Percentiles rank a stretch among this genome's conserved stretches.
phyloP scores from a whole-genome alignment of 2,113 vertebrate genomes.

The Pterocles burchelli region DNA sequence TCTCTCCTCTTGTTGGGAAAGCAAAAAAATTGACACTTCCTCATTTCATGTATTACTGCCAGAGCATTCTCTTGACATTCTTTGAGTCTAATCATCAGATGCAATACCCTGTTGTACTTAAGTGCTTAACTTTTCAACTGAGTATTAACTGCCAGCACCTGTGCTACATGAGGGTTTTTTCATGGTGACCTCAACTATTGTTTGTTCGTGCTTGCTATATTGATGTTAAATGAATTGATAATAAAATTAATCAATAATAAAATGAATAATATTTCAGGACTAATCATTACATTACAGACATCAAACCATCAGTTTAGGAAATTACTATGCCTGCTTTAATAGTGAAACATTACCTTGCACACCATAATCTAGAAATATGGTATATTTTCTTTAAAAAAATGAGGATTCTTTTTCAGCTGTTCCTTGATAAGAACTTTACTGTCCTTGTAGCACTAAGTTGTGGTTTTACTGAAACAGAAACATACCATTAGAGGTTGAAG shows the following conservation, averaged over 20 bases:
- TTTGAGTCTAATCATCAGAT: slow-evolving; percentile 39
- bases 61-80: neutral
- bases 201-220: neutral
- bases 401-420: neutral
- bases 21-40: slow-evolving; percentile 12
- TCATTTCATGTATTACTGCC: neutral
- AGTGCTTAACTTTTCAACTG: slow-evolving; percentile 8
- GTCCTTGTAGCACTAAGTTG: neutral
- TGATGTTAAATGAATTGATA: neutral
- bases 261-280: neutral
- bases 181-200: neutral
- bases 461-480: neutral
- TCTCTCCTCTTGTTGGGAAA: neutral
- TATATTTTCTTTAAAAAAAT: neutral
- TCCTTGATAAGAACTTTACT: neutral
- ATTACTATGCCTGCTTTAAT: neutral
- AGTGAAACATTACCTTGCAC: neutral
- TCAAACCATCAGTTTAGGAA: neutral
- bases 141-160: neutral
- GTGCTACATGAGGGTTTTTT: neutral
- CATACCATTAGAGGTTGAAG: neutral
- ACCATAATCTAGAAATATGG: neutral
- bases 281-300: neutral
- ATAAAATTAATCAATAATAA: neutral
- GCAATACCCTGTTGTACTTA: neutral